Conservation (phyloP, 2,113 vertebrate species). For the Bolborhynchus lineola region DNA sequence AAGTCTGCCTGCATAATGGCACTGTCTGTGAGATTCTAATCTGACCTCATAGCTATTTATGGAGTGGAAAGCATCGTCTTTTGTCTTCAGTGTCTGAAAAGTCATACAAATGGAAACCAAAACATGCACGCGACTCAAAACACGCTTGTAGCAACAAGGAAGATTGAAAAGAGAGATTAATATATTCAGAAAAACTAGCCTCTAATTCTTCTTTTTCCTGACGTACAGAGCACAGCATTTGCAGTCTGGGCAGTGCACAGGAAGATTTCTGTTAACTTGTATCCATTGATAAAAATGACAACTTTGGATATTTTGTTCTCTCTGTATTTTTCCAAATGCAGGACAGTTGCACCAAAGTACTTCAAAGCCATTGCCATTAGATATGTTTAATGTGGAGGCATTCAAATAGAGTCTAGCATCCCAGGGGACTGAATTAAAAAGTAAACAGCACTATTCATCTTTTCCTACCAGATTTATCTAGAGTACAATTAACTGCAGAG, state of each 20-base stretch:
- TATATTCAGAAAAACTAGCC: neutral
- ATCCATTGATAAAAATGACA: conserved; percentile 33
- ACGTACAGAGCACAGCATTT: neutral
- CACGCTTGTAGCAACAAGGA: neutral
- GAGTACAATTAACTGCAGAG: conserved; percentile 58
- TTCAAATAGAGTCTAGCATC: conserved; percentile 37
- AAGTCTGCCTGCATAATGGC: conserved; percentile 21
- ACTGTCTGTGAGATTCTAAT: conserved; percentile 33
- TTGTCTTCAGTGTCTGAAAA: conserved; percentile 14
- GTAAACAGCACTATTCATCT: conserved; percentile 67
- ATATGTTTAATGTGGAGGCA: conserved; percentile 43
- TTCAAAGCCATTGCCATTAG: conserved; percentile 57
- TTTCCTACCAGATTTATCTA: conserved; percentile 48
- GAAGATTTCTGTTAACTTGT: neutral
- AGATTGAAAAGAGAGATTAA: neutral
- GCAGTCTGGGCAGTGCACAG: neutral
- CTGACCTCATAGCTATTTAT: neutral
- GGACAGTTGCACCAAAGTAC: conserved; percentile 26
- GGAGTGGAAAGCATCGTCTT: neutral
- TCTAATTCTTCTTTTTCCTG: conserved; percentile 8
- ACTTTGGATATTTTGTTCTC: conserved; percentile 28
- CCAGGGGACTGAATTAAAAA: conserved; percentile 63
- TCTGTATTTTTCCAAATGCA: neutral
- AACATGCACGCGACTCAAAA: neutral
- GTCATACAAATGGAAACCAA: neutral